Base-by-base conservation (phyloP, 2,113 vertebrate species). In the Piprites chloris region DNA sequence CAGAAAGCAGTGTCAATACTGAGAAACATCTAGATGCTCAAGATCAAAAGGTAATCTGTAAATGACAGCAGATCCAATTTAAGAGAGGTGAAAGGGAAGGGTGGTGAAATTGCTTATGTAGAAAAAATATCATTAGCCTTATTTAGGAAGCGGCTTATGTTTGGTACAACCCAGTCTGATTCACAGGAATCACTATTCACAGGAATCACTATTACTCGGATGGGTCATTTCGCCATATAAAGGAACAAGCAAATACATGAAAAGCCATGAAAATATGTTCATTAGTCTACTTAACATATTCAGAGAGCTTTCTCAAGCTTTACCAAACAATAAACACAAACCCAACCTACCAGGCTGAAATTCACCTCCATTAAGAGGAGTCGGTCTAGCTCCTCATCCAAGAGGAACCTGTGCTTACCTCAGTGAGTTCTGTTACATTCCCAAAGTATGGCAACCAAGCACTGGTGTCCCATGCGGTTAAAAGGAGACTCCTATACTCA, bases 341-440 rank as follows among this genome's bases (percentile, higher is more conserved):
- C 33, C 32, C n/a, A 72, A 46, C 72, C 77, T 96, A 98, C 97
- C 97, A 98, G 96, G 89, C 95, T 98, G 87, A 98, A 65, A 85
- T 98, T 97, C 93, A 98, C 96, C 87, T 98, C 98, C 98, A 98
- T 98, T 74, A 94, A 21, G 62, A 86, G 68, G 47, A 94, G 66
- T 37, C 9, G 13, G 42, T 19, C 37, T 47, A n/a, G 23, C 27
- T 58, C 71, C 52, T 65, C 42, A 17, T 30, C 22, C 1, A 9
- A 66, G 53, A 56, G 56, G 41, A 77, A 44, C 4, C 10, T 42
- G 37, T 39, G n/a, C 20, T 83, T 67, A 72, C 75, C 39, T 74
- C 88, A 32, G 21, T 12, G 55, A 27, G 4, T 55, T 74, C 1
- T 58, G 33, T 30, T 55, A 65, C 20, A 2, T 14, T 55, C 52